phyloP scores from a whole-genome alignment of 1,140 invertebrate genomes.

The Sarcophaga peregrina region DNA sequence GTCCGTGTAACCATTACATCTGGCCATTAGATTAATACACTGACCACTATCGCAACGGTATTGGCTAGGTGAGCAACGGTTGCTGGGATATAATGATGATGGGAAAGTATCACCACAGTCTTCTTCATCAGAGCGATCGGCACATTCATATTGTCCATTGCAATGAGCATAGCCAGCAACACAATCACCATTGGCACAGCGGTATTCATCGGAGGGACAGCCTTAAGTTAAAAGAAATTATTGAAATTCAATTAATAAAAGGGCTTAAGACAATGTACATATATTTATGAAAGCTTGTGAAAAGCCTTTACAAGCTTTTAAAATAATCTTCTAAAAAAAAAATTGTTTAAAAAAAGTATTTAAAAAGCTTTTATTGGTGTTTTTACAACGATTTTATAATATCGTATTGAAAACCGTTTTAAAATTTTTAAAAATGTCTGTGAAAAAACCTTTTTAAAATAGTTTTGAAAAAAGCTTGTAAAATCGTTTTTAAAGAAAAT shows the following conservation, averaged over 20 bases:
- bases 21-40: constrained; percentile 68
- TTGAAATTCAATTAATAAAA: not conserved
- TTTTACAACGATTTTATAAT: too few relatives aligned
- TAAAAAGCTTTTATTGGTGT: too few relatives aligned
- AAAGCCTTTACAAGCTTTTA: not conserved
- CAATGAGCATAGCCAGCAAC: constrained; percentile 74
- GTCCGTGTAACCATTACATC: constrained; percentile 75
- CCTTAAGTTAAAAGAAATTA: constrained; percentile 52
- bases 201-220: constrained; percentile 67
- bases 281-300: not conserved
- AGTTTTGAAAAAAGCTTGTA: too few relatives aligned
- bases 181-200: constrained; percentile 75
- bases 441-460: too few relatives aligned
- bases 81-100: constrained; percentile 45
- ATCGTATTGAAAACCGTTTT: too few relatives aligned
- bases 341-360: not conserved
- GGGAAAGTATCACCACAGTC: constrained; percentile 60
- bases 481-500: too few relatives aligned
- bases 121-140: constrained; percentile 81
- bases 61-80: constrained; percentile 66
- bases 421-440: too few relatives aligned
- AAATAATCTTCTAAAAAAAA: too few relatives aligned
- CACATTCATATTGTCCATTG: constrained; percentile 77
- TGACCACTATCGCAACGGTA: constrained; percentile 69
- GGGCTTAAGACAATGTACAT: not conserved